Conservation (phyloP, 2,888 invertebrate species). For the Eudasyphora cyanicolor region DNA sequence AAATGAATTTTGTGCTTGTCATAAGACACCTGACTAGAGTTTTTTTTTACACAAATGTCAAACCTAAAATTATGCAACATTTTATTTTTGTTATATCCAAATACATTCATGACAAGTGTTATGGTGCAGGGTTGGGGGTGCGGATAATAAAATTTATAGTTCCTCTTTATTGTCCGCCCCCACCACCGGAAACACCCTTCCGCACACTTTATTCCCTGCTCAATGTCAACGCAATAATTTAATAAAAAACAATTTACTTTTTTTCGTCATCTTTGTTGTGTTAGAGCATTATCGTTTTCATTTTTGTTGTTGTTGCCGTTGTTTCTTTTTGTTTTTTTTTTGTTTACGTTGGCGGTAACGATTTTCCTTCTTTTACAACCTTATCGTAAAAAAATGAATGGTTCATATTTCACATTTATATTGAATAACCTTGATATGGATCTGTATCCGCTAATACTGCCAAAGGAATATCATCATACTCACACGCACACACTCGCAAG, state of each 20-base stretch:
- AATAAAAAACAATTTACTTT: slow-evolving; percentile 43
- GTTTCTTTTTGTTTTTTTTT: background rate
- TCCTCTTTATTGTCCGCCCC: background rate
- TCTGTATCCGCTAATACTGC: background rate
- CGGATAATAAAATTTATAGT: slow-evolving; percentile 6
- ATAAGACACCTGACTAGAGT: background rate
- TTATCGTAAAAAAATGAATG: slow-evolving; percentile 43
- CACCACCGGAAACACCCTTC: background rate
- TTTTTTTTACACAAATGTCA: background rate
- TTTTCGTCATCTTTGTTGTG: slow-evolving; percentile 21
- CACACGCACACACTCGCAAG: background rate
- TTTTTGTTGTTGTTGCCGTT: too few relatives aligned
- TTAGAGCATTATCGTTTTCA: slow-evolving; percentile 32
- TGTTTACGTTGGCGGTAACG: background rate
- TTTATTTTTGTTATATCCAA: too few relatives aligned
- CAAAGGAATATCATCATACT: background rate
- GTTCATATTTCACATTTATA: slow-evolving; percentile 46
- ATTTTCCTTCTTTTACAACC: slow-evolving; percentile 11
- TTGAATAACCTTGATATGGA: slow-evolving; percentile 13
- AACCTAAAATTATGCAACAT: background rate
- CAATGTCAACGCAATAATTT: slow-evolving; percentile 41
- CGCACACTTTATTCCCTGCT: background rate
- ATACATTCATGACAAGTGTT: too few relatives aligned
- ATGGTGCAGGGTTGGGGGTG: background rate
- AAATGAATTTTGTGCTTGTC: background rate